Evolutionary conservation across 2,797 vertebrate species (phyloP).

Genomic region (Hylomyscus alleni): DNA sequence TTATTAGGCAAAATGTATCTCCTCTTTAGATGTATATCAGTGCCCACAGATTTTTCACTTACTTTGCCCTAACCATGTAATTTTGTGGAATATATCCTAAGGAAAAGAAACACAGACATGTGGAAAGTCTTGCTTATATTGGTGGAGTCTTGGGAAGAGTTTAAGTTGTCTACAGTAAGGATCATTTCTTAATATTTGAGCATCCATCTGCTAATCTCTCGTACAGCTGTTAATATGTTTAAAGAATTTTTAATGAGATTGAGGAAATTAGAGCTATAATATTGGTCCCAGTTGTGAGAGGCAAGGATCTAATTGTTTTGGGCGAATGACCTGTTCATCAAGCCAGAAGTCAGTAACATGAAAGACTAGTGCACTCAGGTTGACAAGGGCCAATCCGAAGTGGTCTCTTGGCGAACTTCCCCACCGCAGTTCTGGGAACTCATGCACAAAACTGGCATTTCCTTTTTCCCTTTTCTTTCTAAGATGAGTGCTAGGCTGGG

Average conservation of each 20-base stretch:
- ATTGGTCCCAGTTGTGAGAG: background rate
- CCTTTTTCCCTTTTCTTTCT: background rate
- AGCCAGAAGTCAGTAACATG: background rate
- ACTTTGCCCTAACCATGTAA: background rate
- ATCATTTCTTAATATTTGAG: background rate
- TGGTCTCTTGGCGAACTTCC: background rate
- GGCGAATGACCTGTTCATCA: background rate
- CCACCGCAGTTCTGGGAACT: background rate
- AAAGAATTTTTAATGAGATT: background rate
- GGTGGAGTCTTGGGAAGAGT: background rate
- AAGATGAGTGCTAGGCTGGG: background rate
- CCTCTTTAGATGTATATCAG: background rate
- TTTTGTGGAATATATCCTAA: background rate
- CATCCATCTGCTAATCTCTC: background rate
- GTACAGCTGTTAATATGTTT: background rate
- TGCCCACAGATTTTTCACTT: background rate
- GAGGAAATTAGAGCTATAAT: background rate
- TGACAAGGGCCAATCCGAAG: background rate
- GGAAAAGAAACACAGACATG: background rate
- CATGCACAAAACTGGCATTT: background rate
- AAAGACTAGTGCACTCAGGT: background rate
- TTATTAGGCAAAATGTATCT: background rate
- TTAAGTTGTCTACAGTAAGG: background rate
- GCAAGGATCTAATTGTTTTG: background rate
- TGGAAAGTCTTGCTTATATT: background rate